These are phyloP conservation scores for Proales similis DNA, from an alignment of 1,140 invertebrate species.

Conservation along the genomic window DNA sequence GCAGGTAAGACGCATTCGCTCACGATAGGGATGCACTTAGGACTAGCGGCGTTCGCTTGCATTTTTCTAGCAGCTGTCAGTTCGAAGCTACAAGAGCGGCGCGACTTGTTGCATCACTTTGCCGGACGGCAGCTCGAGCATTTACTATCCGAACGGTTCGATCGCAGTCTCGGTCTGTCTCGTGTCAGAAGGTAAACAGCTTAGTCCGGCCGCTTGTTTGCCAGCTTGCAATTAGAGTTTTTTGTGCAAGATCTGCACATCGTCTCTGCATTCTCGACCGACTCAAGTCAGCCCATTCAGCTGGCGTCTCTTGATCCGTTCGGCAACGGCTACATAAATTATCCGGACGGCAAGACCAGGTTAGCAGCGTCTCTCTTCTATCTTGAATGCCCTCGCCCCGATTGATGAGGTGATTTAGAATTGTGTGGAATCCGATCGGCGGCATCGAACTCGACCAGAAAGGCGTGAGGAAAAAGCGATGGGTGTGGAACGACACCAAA, in stretches of 20 bases:
- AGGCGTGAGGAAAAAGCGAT: slow-evolving; percentile 43
- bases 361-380: slow-evolving; percentile 36
- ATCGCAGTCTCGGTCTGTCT: slow-evolving; percentile 45
- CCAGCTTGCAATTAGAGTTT: too few relatives aligned
- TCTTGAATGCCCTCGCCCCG: not conserved
- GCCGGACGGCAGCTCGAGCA: slow-evolving; percentile 50
- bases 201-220: too few relatives aligned
- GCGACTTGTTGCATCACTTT: slow-evolving; percentile 42
- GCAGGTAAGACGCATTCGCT: not conserved
- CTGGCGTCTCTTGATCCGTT: slow-evolving; percentile 48
- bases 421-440: slow-evolving; percentile 46
- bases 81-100: slow-evolving; percentile 29
- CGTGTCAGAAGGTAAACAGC: slow-evolving; percentile 39
- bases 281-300: not conserved
- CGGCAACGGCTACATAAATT: slow-evolving; percentile 46
- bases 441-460: slow-evolving; percentile 45
- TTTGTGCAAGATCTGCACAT: too few relatives aligned
- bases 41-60: slow-evolving; percentile 39
- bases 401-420: slow-evolving; percentile 39
- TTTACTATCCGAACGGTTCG: slow-evolving; percentile 49
- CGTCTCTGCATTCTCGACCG: slow-evolving; percentile 8
- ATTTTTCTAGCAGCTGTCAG: not conserved
- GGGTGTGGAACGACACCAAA: slow-evolving; percentile 43
- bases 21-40: slow-evolving; percentile 41
- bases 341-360: slow-evolving; percentile 45